Percentiles rank a stretch among this genome's conserved stretches.
These are phyloP conservation scores for Bovichtus diacanthus DNA, from an alignment of 2,797 vertebrate species.

Conservation along the genomic window DNA sequence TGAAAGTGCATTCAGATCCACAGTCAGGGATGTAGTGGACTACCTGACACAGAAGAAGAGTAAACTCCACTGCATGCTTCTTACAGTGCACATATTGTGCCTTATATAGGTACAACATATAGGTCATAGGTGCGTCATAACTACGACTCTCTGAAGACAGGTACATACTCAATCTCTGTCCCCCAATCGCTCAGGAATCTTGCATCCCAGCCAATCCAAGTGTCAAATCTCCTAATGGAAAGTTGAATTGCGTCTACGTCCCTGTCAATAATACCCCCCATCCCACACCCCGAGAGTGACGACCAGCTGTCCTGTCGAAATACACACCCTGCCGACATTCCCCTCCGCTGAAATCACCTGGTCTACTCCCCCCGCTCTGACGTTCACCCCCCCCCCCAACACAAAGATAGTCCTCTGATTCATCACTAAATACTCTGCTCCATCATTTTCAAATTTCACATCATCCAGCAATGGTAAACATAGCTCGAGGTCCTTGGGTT, in stretches of 20 bases:
- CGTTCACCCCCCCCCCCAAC: background rate
- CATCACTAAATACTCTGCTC: background rate
- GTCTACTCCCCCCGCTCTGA: slow-evolving; percentile 41
- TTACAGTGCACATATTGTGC: background rate
- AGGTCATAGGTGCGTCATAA: too few relatives aligned
- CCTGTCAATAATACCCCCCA: slow-evolving; percentile 48
- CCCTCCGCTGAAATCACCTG: slow-evolving; percentile 68
- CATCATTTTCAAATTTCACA: slow-evolving; percentile 5
- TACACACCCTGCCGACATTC: slow-evolving; percentile 63
- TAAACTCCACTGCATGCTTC: background rate
- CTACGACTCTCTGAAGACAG: slow-evolving; percentile 14
- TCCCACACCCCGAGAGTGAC: slow-evolving; percentile 25
- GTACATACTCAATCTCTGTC: slow-evolving; percentile 44
- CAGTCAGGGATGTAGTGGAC: background rate
- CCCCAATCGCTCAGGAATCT: slow-evolving; percentile 40
- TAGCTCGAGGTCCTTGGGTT: too few relatives aligned
- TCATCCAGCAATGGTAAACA: background rate
- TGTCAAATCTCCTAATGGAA: slow-evolving; percentile 71
- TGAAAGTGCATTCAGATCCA: background rate
- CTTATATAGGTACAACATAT: too few relatives aligned
- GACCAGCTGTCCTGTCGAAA: slow-evolving; percentile 75
- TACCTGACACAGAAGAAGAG: background rate
- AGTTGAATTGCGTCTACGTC: slow-evolving; percentile 66
- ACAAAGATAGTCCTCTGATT: slow-evolving; percentile 3
- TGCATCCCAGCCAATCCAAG: slow-evolving; percentile 30